Base-by-base conservation (phyloP, 2,113 vertebrate species). In the Rhegmatorhina hoffmannsi region DNA sequence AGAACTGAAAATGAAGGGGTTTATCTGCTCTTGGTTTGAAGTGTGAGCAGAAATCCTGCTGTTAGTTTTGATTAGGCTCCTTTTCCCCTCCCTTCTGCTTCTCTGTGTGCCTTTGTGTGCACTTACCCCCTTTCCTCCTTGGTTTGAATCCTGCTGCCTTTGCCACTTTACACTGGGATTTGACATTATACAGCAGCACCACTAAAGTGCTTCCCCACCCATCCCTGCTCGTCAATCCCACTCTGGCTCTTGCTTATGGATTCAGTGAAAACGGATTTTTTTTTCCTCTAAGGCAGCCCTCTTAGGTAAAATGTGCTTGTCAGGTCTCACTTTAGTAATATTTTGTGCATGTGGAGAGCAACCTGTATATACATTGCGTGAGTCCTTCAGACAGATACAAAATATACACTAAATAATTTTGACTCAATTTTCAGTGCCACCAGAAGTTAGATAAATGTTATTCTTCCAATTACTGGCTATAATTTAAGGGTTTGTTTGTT, bases 21-120 rank as follows among this genome's bases (percentile, higher is more conserved):
- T 89, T 87, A 72, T 92, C 91, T 92, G 63, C 60, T 81, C 83
- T 81, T 6, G 2, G 91, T 90, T 91, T 90, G 86, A 94, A 96
- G 86, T 81, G 34, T 21, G 69, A 90, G 84, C 89, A 94, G 94
- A 87, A 97, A 89, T 89, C 92, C 92, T 72, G 76, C 96, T 95
- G 91, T 64, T 95, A 79, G 80, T 92, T 93, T 94, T 92, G 90
- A 93, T 96, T 92, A 94, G 68, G 86, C 69, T 78, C 80, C 73
- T 91, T 96, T 85, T 26, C 43, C 55, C 49, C 76, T 84, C 76
- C 84, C 52, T 83, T 66, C 63, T 69, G 49, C 66, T 82, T 76
- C 76, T 46, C 2, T 63, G 36, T 66, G 64, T 52, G 36, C 52
- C 60, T 52, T 26, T 62, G 52, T 56, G 43, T 23, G 53, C 31